A percentile compares a stretch with the other conserved stretches of the same genome.
phyloP scores from a whole-genome alignment of 2,113 vertebrate genomes.

The Macroglossus sobrinus region DNA sequence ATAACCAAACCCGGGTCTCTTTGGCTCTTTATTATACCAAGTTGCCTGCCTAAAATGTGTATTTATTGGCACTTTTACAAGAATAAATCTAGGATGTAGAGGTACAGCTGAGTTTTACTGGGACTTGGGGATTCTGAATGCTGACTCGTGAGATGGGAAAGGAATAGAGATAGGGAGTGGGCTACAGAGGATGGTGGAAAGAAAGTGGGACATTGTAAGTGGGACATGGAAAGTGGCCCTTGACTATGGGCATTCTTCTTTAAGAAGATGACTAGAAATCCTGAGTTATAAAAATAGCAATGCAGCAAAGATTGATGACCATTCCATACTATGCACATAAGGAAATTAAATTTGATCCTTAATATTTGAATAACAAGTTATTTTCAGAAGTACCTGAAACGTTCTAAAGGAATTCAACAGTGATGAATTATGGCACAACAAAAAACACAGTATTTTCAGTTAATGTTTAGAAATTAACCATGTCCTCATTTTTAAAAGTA shows the following conservation, averaged over 20 bases:
- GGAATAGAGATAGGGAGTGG: neutral
- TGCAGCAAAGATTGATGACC: neutral
- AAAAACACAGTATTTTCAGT: neutral
- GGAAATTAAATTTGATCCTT: conserved; percentile 8
- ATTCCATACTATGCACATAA: neutral
- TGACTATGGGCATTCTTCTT: neutral
- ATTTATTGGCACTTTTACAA: neutral
- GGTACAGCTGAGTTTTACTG: neutral
- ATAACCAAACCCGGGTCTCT: neutral
- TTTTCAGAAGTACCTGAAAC: conserved; percentile 36
- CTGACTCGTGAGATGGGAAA: neutral
- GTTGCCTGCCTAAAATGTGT: neutral
- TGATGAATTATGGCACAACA: neutral
- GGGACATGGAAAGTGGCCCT: too few relatives aligned
- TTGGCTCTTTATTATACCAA: neutral
- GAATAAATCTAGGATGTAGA: neutral
- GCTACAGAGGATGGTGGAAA: neutral
- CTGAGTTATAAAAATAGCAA: neutral
- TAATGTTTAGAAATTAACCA: conserved; percentile 20
- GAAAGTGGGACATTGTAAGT: neutral
- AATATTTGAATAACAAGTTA: neutral
- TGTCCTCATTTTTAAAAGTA: conserved; percentile 21
- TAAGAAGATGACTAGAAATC: neutral
- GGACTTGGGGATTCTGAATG: neutral
- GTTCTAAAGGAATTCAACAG: neutral